These are phyloP conservation scores for Prunella strophiata DNA, from an alignment of 2,797 vertebrate species.

Conservation along the genomic window DNA sequence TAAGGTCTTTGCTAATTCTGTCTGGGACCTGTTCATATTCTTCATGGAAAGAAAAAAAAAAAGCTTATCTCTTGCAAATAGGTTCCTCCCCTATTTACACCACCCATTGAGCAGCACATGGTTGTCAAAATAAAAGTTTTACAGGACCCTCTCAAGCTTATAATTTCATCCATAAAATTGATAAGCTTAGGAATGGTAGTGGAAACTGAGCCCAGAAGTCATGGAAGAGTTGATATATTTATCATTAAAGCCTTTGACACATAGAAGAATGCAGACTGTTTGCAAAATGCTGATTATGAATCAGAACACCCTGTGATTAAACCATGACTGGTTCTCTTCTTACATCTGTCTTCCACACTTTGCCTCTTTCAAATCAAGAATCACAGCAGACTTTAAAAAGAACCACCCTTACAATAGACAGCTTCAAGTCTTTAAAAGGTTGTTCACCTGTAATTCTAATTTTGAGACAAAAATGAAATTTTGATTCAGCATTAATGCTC, in stretches of 20 bases:
- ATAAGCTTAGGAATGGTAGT: neutral
- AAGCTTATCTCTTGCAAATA: neutral
- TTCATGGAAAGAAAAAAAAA: neutral
- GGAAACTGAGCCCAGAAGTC: neutral
- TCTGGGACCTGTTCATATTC: neutral
- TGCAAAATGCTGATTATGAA: neutral
- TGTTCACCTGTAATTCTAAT: neutral
- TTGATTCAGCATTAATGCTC: neutral
- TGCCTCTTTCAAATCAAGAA: neutral
- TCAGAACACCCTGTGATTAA: neutral
- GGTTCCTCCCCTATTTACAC: neutral
- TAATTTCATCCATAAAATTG: neutral
- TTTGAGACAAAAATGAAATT: conserved; percentile 29
- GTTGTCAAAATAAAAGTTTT: neutral
- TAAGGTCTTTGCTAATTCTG: neutral
- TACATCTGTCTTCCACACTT: neutral
- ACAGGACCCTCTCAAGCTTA: neutral
- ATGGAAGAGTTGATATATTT: neutral
- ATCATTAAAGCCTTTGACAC: neutral
- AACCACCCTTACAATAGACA: neutral
- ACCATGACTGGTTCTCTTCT: neutral
- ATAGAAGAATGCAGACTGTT: neutral
- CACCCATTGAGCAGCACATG: neutral
- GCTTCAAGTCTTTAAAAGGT: neutral
- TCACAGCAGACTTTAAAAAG: neutral